Conservation (phyloP, 2,888 invertebrate species). For the Isotomurus palustris region DNA sequence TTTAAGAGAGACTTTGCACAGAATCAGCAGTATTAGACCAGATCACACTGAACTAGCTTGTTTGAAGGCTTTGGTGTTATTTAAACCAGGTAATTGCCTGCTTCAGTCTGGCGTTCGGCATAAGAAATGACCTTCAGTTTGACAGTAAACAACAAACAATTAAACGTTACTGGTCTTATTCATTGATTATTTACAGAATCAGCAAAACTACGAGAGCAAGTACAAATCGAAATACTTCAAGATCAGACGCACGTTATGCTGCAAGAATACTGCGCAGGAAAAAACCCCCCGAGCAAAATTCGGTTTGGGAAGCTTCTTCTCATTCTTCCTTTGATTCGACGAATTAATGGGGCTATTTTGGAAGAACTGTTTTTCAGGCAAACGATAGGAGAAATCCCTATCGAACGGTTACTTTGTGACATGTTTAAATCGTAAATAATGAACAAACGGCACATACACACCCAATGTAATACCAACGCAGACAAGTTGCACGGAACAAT, state of each 20-base stretch:
- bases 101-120: neutral
- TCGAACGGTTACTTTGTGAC: constrained; percentile 65
- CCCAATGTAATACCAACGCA: no score
- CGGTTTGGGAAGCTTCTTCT: constrained; percentile 71
- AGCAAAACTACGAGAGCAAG: constrained; percentile 60
- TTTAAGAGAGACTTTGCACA: constrained; percentile 62
- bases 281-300: constrained; percentile 50
- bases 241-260: constrained; percentile 75
- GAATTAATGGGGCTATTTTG: constrained; percentile 55
- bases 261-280: constrained; percentile 50
- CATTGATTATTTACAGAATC: constrained; percentile 54
- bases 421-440: constrained; percentile 57
- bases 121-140: neutral
- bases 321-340: constrained; percentile 63
- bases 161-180: neutral
- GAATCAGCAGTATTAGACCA: constrained; percentile 62
- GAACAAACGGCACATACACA: no score
- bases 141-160: no score
- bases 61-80: constrained; percentile 74
- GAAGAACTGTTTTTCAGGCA: constrained; percentile 73
- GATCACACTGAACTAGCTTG: constrained; percentile 81
- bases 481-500: no score
- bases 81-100: constrained; percentile 71
- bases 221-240: constrained; percentile 60
- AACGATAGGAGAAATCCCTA: constrained; percentile 68